phyloP scores from a whole-genome alignment of 2,888 invertebrate genomes.

The Hofmannophila pseudospretella region DNA sequence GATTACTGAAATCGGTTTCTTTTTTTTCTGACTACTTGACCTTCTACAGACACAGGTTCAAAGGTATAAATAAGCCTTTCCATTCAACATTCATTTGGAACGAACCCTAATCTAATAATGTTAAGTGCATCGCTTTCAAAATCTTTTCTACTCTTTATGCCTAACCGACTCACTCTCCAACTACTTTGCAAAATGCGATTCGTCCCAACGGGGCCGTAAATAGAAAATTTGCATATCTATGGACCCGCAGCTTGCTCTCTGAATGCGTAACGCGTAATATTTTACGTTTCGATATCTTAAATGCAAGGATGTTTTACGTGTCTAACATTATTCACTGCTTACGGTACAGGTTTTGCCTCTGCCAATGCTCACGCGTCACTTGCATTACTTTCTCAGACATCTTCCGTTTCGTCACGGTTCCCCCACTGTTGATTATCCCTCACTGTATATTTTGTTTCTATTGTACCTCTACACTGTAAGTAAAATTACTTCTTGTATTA shows the following conservation, averaged over 20 bases:
- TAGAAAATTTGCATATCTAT: constrained; percentile 39
- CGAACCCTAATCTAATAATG: neutral
- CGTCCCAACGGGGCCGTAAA: constrained; percentile 37
- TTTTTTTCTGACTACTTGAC: too few species aligned
- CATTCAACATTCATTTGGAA: too few species aligned
- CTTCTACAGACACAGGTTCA: too few species aligned
- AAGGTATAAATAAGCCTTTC: too few species aligned
- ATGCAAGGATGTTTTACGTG: constrained; percentile 43
- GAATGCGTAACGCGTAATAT: constrained; percentile 45
- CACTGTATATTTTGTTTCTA: too few species aligned
- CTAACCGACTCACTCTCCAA: constrained; percentile 15
- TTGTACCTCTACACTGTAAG: too few species aligned
- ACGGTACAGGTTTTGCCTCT: too few species aligned
- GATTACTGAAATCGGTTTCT: too few species aligned
- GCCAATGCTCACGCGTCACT: neutral
- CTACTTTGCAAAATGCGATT: constrained; percentile 30
- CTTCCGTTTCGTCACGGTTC: too few species aligned
- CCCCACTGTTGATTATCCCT: too few species aligned
- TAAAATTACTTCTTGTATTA: too few species aligned
- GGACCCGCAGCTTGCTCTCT: constrained; percentile 25
- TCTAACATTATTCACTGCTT: constrained; percentile 31
- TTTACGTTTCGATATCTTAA: constrained; percentile 51
- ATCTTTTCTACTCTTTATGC: neutral
- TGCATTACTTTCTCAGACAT: neutral
- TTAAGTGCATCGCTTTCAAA: constrained; percentile 3